phyloP scores from a whole-genome alignment of 1,140 invertebrate genomes.

The Brachionus koreanus region DNA sequence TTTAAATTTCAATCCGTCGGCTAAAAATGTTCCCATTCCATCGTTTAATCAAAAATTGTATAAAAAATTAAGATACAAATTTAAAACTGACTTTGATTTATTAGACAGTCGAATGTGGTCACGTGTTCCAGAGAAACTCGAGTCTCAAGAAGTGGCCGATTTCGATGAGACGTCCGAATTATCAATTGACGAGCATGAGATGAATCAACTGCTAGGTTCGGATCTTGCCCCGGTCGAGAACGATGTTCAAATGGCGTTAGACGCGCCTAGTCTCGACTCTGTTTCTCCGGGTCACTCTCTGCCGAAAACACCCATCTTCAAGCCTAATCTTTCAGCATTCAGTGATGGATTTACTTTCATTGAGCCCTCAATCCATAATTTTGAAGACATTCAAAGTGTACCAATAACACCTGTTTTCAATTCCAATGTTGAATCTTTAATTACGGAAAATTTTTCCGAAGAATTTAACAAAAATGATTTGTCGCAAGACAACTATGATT shows the following conservation, averaged over 20 bases:
- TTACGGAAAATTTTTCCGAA: not conserved
- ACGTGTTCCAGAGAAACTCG: not conserved
- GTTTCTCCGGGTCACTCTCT: not conserved
- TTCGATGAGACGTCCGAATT: not conserved
- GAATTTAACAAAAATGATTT: not conserved
- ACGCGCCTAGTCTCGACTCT: not conserved
- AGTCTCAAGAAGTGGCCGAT: not conserved
- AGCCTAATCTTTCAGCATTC: not conserved
- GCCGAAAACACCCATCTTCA: not conserved
- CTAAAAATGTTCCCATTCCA: not conserved
- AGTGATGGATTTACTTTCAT: not conserved
- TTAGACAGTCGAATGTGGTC: not conserved
- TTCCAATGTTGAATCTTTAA: not conserved
- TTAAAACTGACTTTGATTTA: not conserved
- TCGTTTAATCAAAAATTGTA: not conserved
- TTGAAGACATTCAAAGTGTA: conserved; percentile 12
- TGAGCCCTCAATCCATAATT: not conserved
- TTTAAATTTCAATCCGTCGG: not conserved
- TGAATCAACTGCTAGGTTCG: not conserved
- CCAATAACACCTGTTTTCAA: not conserved
- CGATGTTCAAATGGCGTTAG: not conserved
- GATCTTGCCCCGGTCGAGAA: not conserved
- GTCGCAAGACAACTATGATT: not conserved
- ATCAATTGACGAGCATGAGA: not conserved
- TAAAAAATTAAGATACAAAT: not conserved